A percentile compares a stretch with the other conserved stretches of the same genome.
These are phyloP conservation scores for Metallyticus violacea DNA, from an alignment of 2,888 invertebrate species.

Conservation along the genomic window DNA sequence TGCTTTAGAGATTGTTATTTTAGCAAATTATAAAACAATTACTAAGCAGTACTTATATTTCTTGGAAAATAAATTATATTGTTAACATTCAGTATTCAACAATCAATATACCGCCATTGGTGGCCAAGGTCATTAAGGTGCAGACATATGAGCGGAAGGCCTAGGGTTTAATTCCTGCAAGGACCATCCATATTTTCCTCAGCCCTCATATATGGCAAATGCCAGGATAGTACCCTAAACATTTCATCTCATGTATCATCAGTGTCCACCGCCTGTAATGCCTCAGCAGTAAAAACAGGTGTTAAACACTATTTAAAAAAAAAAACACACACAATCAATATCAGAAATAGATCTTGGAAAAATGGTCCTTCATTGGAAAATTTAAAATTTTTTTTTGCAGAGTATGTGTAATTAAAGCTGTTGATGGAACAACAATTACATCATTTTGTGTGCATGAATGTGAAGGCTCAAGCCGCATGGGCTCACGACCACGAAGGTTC, in stretches of 20 bases:
- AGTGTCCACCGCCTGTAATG: too few relatives aligned
- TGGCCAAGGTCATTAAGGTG: too few relatives aligned
- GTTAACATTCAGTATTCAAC: not conserved
- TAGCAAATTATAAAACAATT: not conserved
- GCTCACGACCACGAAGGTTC: conserved; percentile 80
- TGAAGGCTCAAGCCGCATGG: conserved; percentile 92
- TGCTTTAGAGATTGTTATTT: not conserved
- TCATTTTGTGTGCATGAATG: conserved; percentile 97
- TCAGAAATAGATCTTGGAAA: not conserved
- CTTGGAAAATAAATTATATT: not conserved
- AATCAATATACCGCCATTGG: not conserved
- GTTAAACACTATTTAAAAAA: too few relatives aligned
- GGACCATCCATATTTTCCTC: too few relatives aligned
- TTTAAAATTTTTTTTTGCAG: conserved; percentile 48
- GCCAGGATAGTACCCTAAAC: too few relatives aligned
- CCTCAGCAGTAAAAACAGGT: too few relatives aligned
- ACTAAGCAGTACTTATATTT: not conserved
- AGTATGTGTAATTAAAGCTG: conserved; percentile 91
- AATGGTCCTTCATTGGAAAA: not conserved
- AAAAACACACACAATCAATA: not conserved
- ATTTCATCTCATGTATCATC: too few relatives aligned
- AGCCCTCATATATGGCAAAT: too few relatives aligned
- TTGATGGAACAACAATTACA: conserved; percentile 90
- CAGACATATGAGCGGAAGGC: too few relatives aligned
- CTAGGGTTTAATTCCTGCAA: too few relatives aligned